Percentiles rank a stretch among this genome's conserved stretches.
Evolutionary conservation across 1,140 invertebrate species (phyloP).

Genomic region (Pararge aegeria): DNA sequence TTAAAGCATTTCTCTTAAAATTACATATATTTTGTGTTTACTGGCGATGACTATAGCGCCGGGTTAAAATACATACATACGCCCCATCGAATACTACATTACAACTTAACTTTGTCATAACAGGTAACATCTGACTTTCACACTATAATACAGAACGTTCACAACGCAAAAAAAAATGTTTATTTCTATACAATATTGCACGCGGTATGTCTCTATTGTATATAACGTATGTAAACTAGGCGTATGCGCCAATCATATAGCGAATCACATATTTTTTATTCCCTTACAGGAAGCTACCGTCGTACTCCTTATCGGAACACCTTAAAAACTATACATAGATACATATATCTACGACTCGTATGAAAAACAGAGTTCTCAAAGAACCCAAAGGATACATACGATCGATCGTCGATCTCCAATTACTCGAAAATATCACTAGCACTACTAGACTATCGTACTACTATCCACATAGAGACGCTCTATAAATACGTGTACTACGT

Average conservation of each 20-base stretch:
- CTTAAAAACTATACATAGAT: constrained; percentile 54
- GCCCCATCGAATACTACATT: constrained; percentile 57
- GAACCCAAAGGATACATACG: constrained; percentile 44
- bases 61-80: constrained; percentile 23
- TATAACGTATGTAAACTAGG: constrained; percentile 54
- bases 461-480: constrained; percentile 42
- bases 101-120: constrained; percentile 77
- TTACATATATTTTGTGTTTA: not conserved
- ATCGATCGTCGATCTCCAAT: constrained; percentile 47
- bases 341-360: constrained; percentile 42
- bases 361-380: constrained; percentile 43
- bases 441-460: constrained; percentile 60
- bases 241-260: constrained; percentile 52
- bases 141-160: constrained; percentile 78
- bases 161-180: constrained; percentile 73
- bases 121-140: constrained; percentile 79
- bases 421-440: constrained; percentile 68
- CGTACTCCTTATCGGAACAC: constrained; percentile 43
- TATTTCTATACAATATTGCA: constrained; percentile 75
- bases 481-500: constrained; percentile 40
- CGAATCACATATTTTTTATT: constrained; percentile 51
- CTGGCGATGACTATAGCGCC: not conserved
- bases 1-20: not conserved
- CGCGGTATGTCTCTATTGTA: constrained; percentile 67
- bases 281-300: constrained; percentile 61